phyloP scores from a whole-genome alignment of 2,888 invertebrate species.

The Melanostoma scalare region DNA sequence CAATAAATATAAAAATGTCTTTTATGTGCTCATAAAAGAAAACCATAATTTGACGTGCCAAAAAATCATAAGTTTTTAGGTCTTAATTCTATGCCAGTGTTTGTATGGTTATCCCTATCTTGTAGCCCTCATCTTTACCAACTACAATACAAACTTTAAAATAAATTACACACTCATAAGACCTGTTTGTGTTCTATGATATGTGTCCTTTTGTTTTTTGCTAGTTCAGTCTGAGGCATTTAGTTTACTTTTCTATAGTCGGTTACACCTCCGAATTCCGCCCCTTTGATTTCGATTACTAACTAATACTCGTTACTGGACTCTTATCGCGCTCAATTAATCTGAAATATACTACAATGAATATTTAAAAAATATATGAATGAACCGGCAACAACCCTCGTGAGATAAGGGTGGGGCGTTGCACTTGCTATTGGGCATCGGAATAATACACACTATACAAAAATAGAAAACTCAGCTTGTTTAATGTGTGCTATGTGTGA shows the following conservation, averaged over 20 bases:
- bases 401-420: constrained; percentile 1
- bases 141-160: too few species aligned
- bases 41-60: too few species aligned
- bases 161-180: too few species aligned
- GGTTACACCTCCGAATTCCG: constrained; percentile 39
- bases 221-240: neutral
- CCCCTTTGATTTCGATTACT: constrained; percentile 69
- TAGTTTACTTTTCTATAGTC: constrained; percentile 18
- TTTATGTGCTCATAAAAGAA: too few species aligned
- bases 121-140: too few species aligned
- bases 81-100: too few species aligned
- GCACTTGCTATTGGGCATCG: neutral
- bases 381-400: constrained; percentile 23
- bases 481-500: neutral
- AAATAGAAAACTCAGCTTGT: constrained; percentile 35
- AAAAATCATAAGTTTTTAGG: too few species aligned
- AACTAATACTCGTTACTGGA: constrained; percentile 66
- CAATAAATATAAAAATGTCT: too few species aligned
- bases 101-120: too few species aligned
- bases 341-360: constrained; percentile 66
- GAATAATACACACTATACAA: constrained; percentile 10
- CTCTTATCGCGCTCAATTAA: constrained; percentile 63
- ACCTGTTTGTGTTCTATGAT: too few species aligned
- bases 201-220: too few species aligned
- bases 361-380: constrained; percentile 52